A percentile compares a stretch with the other conserved stretches of the same genome.
These are phyloP conservation scores for Hydrozoanthus gracilis DNA, from an alignment of 92 coral and sea anemone species.

Conservation along the genomic window DNA sequence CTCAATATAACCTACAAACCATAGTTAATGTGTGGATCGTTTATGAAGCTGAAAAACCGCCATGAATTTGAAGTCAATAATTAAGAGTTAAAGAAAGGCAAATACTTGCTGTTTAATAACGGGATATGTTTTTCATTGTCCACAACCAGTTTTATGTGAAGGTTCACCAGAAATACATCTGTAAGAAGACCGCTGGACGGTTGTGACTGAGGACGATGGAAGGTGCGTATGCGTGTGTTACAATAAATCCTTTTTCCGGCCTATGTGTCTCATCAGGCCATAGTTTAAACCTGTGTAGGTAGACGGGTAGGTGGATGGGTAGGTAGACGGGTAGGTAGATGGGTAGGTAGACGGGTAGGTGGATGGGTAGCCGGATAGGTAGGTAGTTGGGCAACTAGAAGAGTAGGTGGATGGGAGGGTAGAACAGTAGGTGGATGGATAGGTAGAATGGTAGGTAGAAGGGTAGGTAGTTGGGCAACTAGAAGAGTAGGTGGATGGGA, in stretches of 20 bases:
- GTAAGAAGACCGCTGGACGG: constrained; percentile 94
- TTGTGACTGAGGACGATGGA: constrained; percentile 85
- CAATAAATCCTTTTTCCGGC: not conserved
- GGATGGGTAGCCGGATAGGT: not conserved
- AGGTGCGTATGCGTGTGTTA: constrained; percentile 57
- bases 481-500: too few species aligned
- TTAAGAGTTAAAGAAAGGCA: not conserved
- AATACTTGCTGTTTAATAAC: not conserved
- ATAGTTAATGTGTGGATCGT: not conserved
- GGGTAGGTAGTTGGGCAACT: too few species aligned
- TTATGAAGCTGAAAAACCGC: not conserved
- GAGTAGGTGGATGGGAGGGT: too few species aligned
- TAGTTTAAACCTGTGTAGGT: not conserved
- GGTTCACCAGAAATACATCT: constrained; percentile 73
- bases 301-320: not conserved
- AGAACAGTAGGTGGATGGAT: too few species aligned
- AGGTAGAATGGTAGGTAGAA: too few species aligned
- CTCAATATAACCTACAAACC: not conserved
- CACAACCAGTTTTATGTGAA: constrained; percentile 93
- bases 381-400: too few species aligned
- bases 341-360: not conserved
- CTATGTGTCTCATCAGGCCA: not conserved
- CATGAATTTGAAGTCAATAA: not conserved
- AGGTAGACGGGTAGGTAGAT: not conserved
- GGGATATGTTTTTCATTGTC: not conserved